A percentile compares a stretch with the other conserved stretches of the same genome.
These are phyloP conservation scores for Serranochromis macrocephalus DNA, from an alignment of 2,113 vertebrate genomes.

Conservation along the genomic window DNA sequence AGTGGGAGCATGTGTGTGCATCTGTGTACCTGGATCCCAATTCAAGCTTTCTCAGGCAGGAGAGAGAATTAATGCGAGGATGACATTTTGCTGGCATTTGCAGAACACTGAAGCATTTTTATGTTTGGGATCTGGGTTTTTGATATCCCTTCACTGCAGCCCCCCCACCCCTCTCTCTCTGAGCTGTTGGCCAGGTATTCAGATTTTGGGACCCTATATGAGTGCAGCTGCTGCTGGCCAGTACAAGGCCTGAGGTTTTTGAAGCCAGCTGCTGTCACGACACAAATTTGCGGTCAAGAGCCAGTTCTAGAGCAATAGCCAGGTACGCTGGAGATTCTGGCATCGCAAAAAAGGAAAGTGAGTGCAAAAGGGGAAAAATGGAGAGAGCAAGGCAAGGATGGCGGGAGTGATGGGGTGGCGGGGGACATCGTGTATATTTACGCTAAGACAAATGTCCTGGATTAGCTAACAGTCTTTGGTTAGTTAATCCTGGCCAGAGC, in stretches of 20 bases:
- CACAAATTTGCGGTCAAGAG: slow-evolving; percentile 54
- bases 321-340: slow-evolving; percentile 52
- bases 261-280: slow-evolving; percentile 58
- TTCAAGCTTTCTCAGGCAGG: slow-evolving; percentile 1
- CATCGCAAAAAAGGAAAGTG: slow-evolving; percentile 15
- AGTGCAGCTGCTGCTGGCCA: slow-evolving; percentile 46
- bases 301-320: slow-evolving; percentile 35
- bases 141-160: neutral
- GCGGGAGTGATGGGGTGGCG: neutral
- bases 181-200: slow-evolving; percentile 49
- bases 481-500: neutral
- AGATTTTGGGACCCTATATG: slow-evolving; percentile 31
- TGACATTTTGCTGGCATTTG: slow-evolving; percentile 66
- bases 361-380: neutral
- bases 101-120: slow-evolving; percentile 38
- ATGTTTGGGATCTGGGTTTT: slow-evolving; percentile 57
- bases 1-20: neutral
- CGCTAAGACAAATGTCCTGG: slow-evolving; percentile 12
- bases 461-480: slow-evolving; percentile 4
- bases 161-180: neutral
- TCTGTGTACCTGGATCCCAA: slow-evolving; percentile 1
- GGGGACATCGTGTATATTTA: slow-evolving; percentile 7
- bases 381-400: neutral
- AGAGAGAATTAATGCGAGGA: slow-evolving; percentile 56
- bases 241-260: slow-evolving; percentile 4